Evolutionary conservation across 2,797 vertebrate genomes (phyloP).

Genomic region (Siniperca scherzeri): DNA sequence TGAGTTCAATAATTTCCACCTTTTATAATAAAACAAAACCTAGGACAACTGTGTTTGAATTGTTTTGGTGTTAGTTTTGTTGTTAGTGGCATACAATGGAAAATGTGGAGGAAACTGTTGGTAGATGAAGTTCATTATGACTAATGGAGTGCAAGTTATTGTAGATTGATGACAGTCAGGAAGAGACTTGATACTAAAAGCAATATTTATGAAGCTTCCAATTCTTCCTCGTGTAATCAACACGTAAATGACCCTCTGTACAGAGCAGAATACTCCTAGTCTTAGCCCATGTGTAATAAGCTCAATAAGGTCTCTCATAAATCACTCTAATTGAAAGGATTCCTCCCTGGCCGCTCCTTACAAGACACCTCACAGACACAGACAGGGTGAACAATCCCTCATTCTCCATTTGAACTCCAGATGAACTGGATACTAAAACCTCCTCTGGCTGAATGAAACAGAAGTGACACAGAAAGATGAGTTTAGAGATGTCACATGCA

Average conservation of each 20-base stretch:
- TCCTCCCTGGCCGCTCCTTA: conserved; percentile 92
- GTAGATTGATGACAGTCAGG: conserved; percentile 73
- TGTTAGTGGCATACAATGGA: conserved; percentile 45
- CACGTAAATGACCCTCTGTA: conserved; percentile 76
- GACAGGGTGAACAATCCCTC: conserved; percentile 83
- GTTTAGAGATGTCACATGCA: conserved; percentile 28
- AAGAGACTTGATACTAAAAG: conserved; percentile 73
- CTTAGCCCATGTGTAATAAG: conserved; percentile 87
- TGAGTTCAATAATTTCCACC: conserved; percentile 51
- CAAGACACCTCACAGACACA: conserved; percentile 91
- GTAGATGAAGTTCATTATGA: conserved; percentile 75
- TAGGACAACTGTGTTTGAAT: conserved; percentile 17
- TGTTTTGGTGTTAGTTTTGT: conserved; percentile 48
- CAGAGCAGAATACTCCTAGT: conserved; percentile 68
- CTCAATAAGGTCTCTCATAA: conserved; percentile 94
- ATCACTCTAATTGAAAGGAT: conserved; percentile 97
- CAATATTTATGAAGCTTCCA: conserved; percentile 64
- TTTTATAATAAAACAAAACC: conserved; percentile 34
- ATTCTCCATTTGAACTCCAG: conserved; percentile 80
- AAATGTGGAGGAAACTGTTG: conserved; percentile 55
- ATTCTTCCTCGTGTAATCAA: conserved; percentile 88
- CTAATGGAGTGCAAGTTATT: conserved; percentile 78
- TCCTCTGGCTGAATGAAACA: conserved; percentile 50
- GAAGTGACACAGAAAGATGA: conserved; percentile 58
- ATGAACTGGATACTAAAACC: conserved; percentile 76